Conservation (phyloP, 2,113 vertebrate species). For the Pteronura brasiliensis region DNA sequence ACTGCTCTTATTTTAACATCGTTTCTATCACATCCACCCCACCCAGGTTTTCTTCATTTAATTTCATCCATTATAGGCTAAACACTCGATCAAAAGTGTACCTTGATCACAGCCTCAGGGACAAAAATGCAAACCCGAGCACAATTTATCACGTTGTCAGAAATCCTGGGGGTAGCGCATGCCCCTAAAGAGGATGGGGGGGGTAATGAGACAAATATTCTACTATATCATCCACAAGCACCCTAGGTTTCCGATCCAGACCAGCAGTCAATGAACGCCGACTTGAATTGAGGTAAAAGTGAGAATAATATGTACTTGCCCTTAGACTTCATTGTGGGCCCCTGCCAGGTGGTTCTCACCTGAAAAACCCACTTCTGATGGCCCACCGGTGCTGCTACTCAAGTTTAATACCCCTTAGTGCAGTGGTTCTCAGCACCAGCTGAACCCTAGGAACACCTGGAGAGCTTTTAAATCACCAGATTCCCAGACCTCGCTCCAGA, state of each 20-base stretch:
- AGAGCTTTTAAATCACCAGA: not conserved
- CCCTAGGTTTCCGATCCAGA: not conserved
- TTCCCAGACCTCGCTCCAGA: not conserved
- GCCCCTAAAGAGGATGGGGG: not conserved
- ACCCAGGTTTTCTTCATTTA: not conserved
- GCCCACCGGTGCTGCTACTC: not conserved
- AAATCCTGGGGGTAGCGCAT: not conserved
- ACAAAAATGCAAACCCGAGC: constrained; percentile 30
- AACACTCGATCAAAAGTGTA: not conserved
- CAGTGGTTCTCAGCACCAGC: not conserved
- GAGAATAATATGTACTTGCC: not conserved
- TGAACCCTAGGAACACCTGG: not conserved
- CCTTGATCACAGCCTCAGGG: not conserved
- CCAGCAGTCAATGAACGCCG: fast-evolving
- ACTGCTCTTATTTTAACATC: not conserved
- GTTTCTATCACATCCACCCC: not conserved
- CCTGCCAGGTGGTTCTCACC: not conserved
- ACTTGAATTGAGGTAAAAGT: not conserved
- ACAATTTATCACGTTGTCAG: not conserved
- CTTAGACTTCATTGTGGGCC: not conserved
- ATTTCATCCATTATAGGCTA: not conserved
- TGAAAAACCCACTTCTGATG: not conserved
- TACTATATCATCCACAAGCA: not conserved
- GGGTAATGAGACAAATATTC: not conserved
- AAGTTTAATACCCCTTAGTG: not conserved